A percentile compares a stretch with the other conserved stretches of the same genome.
phyloP scores from a whole-genome alignment of 2,888 invertebrate genomes.

The Dysmachus trigonus region DNA sequence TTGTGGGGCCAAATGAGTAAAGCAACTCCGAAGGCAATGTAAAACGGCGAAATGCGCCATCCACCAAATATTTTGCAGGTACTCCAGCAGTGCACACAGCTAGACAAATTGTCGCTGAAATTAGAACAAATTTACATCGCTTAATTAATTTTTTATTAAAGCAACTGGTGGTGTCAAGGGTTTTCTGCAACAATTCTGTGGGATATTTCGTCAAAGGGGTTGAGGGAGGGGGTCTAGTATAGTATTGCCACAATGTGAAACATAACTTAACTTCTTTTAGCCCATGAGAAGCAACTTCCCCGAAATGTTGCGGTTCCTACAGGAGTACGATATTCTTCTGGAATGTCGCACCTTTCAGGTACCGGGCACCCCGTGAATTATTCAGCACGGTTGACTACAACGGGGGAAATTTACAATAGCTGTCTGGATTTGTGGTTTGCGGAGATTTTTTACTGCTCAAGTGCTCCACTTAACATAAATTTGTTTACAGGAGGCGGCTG shows the following conservation, averaged over 20 bases:
- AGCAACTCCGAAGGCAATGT: constrained; percentile 58
- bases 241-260: neutral
- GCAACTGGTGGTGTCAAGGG: constrained; percentile 31
- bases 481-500: constrained; percentile 10
- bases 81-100: constrained; percentile 59
- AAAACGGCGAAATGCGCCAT: constrained; percentile 61
- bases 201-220: neutral
- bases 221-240: neutral
- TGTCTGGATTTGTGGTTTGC: constrained; percentile 12
- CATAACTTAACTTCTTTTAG: neutral
- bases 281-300: neutral
- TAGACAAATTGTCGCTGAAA: constrained; percentile 57
- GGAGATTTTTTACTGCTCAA: constrained; percentile 22
- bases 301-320: neutral
- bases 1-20: constrained; percentile 63
- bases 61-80: constrained; percentile 56
- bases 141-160: constrained; percentile 36
- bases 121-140: neutral
- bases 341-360: constrained; percentile 18
- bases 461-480: constrained; percentile 40
- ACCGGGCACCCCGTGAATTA: constrained; percentile 7
- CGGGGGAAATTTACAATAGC: constrained; percentile 7
- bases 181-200: neutral
- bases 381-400: constrained; percentile 15
- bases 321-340: neutral